Evolutionary conservation across 2,888 invertebrate genomes (phyloP).

Genomic region (Campoletis raptor): DNA sequence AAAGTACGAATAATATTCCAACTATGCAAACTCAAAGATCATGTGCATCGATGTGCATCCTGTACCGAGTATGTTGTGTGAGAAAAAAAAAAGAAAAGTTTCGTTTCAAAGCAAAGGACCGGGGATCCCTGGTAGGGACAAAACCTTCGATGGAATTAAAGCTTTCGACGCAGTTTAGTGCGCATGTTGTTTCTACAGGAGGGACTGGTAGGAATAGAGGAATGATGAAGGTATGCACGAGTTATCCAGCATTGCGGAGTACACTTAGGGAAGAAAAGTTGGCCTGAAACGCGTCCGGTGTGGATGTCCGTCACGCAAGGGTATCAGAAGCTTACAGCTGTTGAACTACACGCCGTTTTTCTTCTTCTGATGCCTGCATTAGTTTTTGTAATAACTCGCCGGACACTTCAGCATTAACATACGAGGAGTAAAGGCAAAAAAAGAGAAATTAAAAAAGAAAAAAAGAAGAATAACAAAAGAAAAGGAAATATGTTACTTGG

Average conservation of each 20-base stretch:
- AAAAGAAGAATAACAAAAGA: not conserved
- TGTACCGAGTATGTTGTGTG: not conserved
- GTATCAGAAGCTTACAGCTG: slow-evolving; percentile 41
- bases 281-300: slow-evolving; percentile 57
- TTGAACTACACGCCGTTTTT: slow-evolving; percentile 17
- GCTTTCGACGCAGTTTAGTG: slow-evolving; percentile 39
- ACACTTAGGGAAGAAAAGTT: slow-evolving; percentile 19
- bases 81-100: not conserved
- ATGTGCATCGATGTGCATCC: slow-evolving; percentile 4
- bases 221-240: slow-evolving; percentile 13
- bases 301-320: slow-evolving; percentile 57
- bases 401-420: slow-evolving; percentile 14
- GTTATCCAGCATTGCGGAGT: slow-evolving; percentile 12
- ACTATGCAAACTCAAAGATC: not conserved
- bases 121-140: not conserved
- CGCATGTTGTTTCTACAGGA: not conserved
- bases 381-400: slow-evolving; percentile 25
- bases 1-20: not conserved
- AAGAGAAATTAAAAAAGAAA: not conserved
- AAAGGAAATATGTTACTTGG: slow-evolving; percentile 17
- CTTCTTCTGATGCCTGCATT: not conserved
- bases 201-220: not conserved
- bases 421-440: slow-evolving; percentile 19
- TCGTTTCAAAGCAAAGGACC: not conserved
- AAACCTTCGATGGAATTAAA: slow-evolving; percentile 44